Evolutionary conservation across 2,113 vertebrate species (phyloP), one percentile per base, ranked within the genome.

Genomic region (Periophthalmus modestus): DNA sequence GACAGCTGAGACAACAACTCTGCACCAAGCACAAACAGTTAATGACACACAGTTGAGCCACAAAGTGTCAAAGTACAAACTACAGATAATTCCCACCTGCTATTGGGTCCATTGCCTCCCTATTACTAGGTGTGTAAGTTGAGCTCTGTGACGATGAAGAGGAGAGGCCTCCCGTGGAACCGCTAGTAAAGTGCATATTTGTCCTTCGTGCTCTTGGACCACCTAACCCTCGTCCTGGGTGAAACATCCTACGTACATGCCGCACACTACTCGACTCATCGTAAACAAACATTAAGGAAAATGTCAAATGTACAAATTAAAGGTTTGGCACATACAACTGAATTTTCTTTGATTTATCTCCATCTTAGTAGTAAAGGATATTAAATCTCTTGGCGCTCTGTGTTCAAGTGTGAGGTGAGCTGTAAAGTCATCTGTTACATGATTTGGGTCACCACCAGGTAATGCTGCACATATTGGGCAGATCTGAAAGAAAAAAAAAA

Each of bases 131-230:
- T 92, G 97, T 97, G 92, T 98, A 99, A 0, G 97, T 97, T 90
- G 98, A 98, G 94, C 97, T 99, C 94, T 98, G 98, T 88, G 97
- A 97, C 82, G 89, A 86, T 43, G 98, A 97, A 57, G 97, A 90
- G 12, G 90, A 98, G 83, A 98, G 96, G 58, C 96, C 98, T 80
- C 96, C 96, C 69, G 95, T 92, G 83, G 98, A 98, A 92, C 95
- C 96, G 92, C 92, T 98, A 92, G 97, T 98, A 98, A 99, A 99
- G 96, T 99, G 98, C 97, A 99, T 98, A 95, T 99, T 99, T 92
- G 98, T 98, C 92, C 98, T 94, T 81, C 97, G 96, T 65, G 97
- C 97, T 80, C 98, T 95, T 80, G 98, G 96, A 70, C 97, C 97
- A 61, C 98, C 98, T 83, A 99, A 89, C 36, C 97, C 98, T 78